These are phyloP conservation scores for Microcebus ravelobensis DNA, from an alignment of 2,113 vertebrate genomes.

Conservation along the genomic window DNA sequence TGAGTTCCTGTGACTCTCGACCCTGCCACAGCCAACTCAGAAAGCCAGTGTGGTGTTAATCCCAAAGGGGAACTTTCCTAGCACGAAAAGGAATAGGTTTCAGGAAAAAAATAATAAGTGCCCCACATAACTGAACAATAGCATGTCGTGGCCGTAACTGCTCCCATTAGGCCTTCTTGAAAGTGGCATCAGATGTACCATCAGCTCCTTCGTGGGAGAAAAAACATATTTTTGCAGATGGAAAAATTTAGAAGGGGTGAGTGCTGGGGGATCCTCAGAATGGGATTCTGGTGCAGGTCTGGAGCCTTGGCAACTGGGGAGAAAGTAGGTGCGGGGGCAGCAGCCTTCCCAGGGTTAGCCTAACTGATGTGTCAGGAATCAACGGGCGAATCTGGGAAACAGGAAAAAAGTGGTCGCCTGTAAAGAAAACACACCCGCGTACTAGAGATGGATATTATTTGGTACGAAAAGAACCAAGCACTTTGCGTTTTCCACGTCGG, in stretches of 20 bases:
- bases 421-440: background rate
- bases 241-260: background rate
- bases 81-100: background rate
- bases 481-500: background rate
- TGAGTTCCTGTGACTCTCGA: background rate
- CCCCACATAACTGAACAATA: rapidly evolving
- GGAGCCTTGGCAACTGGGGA: background rate
- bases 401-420: rapidly evolving
- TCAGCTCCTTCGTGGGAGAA: background rate
- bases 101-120: background rate
- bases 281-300: background rate
- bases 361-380: rapidly evolving
- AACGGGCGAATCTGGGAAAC: background rate
- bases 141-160: rapidly evolving
- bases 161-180: background rate
- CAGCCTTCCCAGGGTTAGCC: rapidly evolving
- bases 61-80: background rate
- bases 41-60: rapidly evolving
- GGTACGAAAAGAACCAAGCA: background rate
- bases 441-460: rapidly evolving
- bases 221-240: background rate
- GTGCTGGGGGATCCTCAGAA: background rate
- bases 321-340: no score
- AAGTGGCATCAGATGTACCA: rapidly evolving
- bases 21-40: background rate